Conservation (phyloP, 1,140 invertebrate genomes). For the Lysiphlebus fabarum region DNA sequence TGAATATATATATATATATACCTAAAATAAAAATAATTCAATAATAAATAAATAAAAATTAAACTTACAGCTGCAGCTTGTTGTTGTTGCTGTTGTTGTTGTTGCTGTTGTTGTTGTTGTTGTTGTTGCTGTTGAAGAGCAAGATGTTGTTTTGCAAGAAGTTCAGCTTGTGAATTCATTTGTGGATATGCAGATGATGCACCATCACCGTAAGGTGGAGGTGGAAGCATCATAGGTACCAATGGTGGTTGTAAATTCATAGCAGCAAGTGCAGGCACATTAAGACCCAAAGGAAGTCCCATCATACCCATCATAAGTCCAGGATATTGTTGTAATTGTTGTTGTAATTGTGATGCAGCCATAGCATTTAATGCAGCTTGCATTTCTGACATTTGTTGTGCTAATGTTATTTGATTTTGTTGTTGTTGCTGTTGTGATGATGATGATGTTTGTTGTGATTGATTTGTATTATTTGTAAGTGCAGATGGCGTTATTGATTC, state of each 20-base stretch:
- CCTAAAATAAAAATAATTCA: background rate
- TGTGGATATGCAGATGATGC: slow-evolving; percentile 54
- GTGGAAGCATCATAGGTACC: slow-evolving; percentile 87
- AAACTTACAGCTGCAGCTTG: slow-evolving; percentile 62
- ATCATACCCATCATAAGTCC: slow-evolving; percentile 66
- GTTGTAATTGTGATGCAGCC: slow-evolving; percentile 75
- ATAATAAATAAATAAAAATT: slow-evolving; percentile 16
- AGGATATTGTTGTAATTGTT: slow-evolving; percentile 66
- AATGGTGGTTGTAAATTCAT: slow-evolving; percentile 85
- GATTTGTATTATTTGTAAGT: slow-evolving; percentile 49
- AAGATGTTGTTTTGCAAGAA: slow-evolving; percentile 68
- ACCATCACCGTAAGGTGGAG: slow-evolving; percentile 66
- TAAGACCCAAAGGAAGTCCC: slow-evolving; percentile 79
- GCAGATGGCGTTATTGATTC: slow-evolving; percentile 58
- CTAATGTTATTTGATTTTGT: slow-evolving; percentile 59
- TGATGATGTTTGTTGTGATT: slow-evolving; percentile 34
- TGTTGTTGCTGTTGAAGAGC: slow-evolving; percentile 63
- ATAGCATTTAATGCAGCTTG: slow-evolving; percentile 83
- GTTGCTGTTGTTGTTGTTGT: slow-evolving; percentile 55
- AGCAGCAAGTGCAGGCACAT: slow-evolving; percentile 76
- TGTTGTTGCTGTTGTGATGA: slow-evolving; percentile 23
- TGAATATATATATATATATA: too few species aligned
- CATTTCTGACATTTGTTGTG: slow-evolving; percentile 80
- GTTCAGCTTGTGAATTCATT: slow-evolving; percentile 53
- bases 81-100: slow-evolving; percentile 74